Percentiles rank a stretch among this genome's conserved stretches.
Evolutionary conservation across 1,140 invertebrate species (phyloP).

Genomic region (Dendroctonus ponderosae): DNA sequence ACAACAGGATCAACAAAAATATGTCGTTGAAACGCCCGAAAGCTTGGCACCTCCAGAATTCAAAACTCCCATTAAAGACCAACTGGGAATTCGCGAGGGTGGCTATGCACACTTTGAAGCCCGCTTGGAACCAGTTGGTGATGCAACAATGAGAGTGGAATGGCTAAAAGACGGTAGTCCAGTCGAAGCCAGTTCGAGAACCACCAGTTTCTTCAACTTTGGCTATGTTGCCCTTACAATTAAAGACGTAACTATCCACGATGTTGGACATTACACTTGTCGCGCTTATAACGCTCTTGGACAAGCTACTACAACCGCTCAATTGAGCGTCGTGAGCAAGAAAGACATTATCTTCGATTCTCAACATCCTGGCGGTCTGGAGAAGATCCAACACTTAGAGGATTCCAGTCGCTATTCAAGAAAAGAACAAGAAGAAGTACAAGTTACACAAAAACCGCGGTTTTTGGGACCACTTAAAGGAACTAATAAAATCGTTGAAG

Average conservation of each 20-base stretch:
- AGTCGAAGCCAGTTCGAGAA: slow-evolving; percentile 89
- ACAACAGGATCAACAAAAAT: slow-evolving; percentile 71
- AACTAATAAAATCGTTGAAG: slow-evolving; percentile 92
- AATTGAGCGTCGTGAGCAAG: slow-evolving; percentile 81
- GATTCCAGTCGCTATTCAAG: slow-evolving; percentile 71
- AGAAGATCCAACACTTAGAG: slow-evolving; percentile 87
- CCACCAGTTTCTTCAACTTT: slow-evolving; percentile 94
- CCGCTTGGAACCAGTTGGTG: slow-evolving; percentile 87
- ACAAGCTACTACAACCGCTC: slow-evolving; percentile 83
- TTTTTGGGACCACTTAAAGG: slow-evolving; percentile 86
- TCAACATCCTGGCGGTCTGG: slow-evolving; percentile 81
- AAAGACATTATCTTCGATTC: slow-evolving; percentile 83
- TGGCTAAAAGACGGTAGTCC: slow-evolving; percentile 93
- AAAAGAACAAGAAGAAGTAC: slow-evolving; percentile 69
- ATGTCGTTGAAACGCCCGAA: slow-evolving; percentile 75
- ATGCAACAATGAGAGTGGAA: slow-evolving; percentile 87
- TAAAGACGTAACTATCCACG: slow-evolving; percentile 85
- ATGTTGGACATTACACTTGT: slow-evolving; percentile 91
- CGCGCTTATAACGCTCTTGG: slow-evolving; percentile 84
- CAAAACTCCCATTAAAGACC: slow-evolving; percentile 88
- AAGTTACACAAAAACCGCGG: slow-evolving; percentile 73
- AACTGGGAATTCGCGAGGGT: slow-evolving; percentile 84
- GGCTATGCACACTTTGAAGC: slow-evolving; percentile 96
- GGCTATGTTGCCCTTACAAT: slow-evolving; percentile 96
- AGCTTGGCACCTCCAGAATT: slow-evolving; percentile 82